Evolutionary conservation across 1,140 invertebrate species (phyloP).

Genomic region (Eupeodes corollae): DNA sequence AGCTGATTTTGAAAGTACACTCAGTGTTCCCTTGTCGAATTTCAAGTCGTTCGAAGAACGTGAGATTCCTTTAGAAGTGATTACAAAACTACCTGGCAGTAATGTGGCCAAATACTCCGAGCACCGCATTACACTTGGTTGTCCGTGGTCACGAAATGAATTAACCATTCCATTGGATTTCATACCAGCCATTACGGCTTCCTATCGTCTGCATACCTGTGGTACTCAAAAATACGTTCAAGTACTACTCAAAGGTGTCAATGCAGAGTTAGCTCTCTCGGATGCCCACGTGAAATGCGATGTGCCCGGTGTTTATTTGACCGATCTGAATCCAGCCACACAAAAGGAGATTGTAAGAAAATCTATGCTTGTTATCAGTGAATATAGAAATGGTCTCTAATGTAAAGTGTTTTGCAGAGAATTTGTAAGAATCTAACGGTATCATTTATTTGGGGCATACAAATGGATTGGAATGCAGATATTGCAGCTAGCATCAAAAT

Average conservation of each 20-base stretch:
- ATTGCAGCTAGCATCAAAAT: constrained; percentile 49
- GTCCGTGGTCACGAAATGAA: constrained; percentile 61
- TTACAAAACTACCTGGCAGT: constrained; percentile 61
- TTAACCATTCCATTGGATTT: constrained; percentile 63
- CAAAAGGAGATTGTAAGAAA: constrained; percentile 20
- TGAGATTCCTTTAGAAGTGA: constrained; percentile 49
- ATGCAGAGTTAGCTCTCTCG: constrained; percentile 47
- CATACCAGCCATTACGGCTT: constrained; percentile 64
- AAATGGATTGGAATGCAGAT: constrained; percentile 42
- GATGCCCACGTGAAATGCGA: constrained; percentile 47
- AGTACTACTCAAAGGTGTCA: constrained; percentile 59
- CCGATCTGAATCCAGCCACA: constrained; percentile 50
- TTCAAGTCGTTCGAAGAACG: constrained; percentile 59
- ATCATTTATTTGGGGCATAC: constrained; percentile 75
- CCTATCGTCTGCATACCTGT: constrained; percentile 70
- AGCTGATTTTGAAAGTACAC: constrained; percentile 41
- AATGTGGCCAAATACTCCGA: constrained; percentile 38
- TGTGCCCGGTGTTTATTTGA: constrained; percentile 44
- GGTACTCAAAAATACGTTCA: constrained; percentile 70
- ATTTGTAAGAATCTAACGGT: constrained; percentile 46
- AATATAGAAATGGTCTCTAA: background rate
- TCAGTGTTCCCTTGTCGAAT: constrained; percentile 50
- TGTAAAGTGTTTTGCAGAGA: constrained; percentile 11
- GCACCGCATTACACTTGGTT: constrained; percentile 48
- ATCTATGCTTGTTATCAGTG: background rate